Evolutionary conservation across 2,113 vertebrate genomes (phyloP).

Genomic region (Paralichthys olivaceus): DNA sequence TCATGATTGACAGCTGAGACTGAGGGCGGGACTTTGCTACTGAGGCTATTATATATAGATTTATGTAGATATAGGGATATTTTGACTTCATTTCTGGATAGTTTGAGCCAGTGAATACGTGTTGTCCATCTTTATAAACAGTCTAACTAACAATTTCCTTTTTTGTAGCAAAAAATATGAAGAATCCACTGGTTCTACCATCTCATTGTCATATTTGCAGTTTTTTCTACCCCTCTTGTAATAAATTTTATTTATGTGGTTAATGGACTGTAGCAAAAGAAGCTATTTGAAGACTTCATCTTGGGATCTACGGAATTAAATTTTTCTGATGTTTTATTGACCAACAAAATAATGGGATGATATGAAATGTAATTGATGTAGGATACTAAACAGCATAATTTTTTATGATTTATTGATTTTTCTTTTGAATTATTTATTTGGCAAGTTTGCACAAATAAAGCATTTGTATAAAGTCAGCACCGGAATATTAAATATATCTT

Average conservation of each 20-base stretch:
- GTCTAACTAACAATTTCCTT: not conserved
- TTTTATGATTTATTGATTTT: constrained; percentile 10
- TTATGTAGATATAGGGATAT: too few relatives aligned
- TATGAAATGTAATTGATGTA: not conserved
- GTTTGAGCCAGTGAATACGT: not conserved
- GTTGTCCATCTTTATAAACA: not conserved
- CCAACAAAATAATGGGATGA: not conserved
- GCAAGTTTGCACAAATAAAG: constrained; percentile 12
- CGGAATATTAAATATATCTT: constrained; percentile 23
- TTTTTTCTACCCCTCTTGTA: not conserved
- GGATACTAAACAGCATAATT: not conserved
- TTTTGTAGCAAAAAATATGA: not conserved
- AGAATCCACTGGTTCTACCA: not conserved
- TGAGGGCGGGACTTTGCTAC: too few relatives aligned
- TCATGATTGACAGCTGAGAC: too few relatives aligned
- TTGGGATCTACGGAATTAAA: not conserved
- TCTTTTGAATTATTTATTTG: constrained; percentile 6
- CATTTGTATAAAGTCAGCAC: not conserved
- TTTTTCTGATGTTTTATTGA: constrained; percentile 6
- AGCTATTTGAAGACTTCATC: not conserved
- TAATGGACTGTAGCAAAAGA: not conserved
- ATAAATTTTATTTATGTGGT: not conserved
- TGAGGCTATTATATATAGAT: too few relatives aligned
- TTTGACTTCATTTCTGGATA: too few relatives aligned
- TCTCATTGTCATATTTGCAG: too few relatives aligned